Evolutionary conservation across 2,888 invertebrate species (phyloP).

Genomic region (Rhingia rostrata): DNA sequence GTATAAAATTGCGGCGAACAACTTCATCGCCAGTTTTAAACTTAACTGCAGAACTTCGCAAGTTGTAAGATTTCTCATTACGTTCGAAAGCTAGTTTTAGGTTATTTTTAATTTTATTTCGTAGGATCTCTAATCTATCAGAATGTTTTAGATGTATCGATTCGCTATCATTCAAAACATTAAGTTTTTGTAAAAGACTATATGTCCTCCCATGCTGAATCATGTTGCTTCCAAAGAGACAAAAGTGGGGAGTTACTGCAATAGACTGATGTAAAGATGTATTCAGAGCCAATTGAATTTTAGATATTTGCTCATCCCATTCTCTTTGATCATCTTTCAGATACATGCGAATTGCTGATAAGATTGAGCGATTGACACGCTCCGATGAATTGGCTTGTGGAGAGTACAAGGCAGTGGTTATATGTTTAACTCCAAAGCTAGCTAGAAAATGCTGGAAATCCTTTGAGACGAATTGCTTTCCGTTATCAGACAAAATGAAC

Average conservation of each 20-base stretch:
- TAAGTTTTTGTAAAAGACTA: neutral
- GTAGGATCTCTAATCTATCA: neutral
- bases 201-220: neutral
- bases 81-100: neutral
- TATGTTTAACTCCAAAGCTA: slow-evolving; percentile 53
- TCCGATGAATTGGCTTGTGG: slow-evolving; percentile 78
- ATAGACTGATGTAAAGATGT: neutral
- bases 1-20: slow-evolving; percentile 33
- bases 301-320: neutral
- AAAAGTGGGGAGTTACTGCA: slow-evolving; percentile 54
- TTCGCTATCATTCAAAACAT: neutral
- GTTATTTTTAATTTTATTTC: neutral
- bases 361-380: slow-evolving; percentile 76
- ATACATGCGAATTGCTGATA: slow-evolving; percentile 73
- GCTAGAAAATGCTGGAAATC: slow-evolving; percentile 38
- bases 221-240: slow-evolving; percentile 4
- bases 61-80: slow-evolving; percentile 1
- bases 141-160: neutral
- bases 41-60: neutral
- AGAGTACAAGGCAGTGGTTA: slow-evolving; percentile 63
- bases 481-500: slow-evolving; percentile 75
- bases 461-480: slow-evolving; percentile 70
- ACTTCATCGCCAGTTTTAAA: slow-evolving; percentile 42
- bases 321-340: neutral
- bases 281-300: neutral